These are phyloP conservation scores for Anastrepha ludens DNA, from an alignment of 1,140 invertebrate species.

Conservation along the genomic window DNA sequence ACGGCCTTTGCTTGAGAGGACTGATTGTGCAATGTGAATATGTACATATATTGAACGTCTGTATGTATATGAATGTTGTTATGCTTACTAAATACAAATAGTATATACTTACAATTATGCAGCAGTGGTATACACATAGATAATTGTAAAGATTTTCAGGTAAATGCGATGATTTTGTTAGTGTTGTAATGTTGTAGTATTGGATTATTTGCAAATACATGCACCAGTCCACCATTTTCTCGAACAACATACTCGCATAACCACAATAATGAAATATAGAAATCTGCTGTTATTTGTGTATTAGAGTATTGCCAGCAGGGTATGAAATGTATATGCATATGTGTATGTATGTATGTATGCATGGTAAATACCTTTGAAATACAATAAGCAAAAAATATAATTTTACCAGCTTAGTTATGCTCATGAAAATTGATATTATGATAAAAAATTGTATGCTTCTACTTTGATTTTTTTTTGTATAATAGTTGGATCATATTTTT, in stretches of 20 bases:
- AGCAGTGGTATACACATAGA: neutral
- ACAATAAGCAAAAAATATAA: neutral
- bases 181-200: neutral
- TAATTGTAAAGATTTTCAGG: neutral
- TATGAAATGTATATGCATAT: too few relatives aligned
- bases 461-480: neutral
- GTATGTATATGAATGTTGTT: neutral
- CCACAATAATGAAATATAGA: neutral
- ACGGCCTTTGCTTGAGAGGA: neutral
- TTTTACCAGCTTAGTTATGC: too few relatives aligned
- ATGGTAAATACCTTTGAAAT: too few relatives aligned
- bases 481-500: too few relatives aligned
- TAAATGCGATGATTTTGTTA: neutral
- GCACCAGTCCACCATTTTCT: neutral
- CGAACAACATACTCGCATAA: neutral
- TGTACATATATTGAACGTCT: neutral
- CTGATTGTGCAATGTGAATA: neutral
- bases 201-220: neutral
- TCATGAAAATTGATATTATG: neutral
- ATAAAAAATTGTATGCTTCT: neutral
- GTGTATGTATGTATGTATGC: neutral
- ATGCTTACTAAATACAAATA: too few relatives aligned
- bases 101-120: too few relatives aligned
- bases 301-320: neutral
- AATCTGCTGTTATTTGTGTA: slow-evolving; percentile 1